phyloP scores from a whole-genome alignment of 2,113 vertebrate genomes.

The Hystrix brachyura region DNA sequence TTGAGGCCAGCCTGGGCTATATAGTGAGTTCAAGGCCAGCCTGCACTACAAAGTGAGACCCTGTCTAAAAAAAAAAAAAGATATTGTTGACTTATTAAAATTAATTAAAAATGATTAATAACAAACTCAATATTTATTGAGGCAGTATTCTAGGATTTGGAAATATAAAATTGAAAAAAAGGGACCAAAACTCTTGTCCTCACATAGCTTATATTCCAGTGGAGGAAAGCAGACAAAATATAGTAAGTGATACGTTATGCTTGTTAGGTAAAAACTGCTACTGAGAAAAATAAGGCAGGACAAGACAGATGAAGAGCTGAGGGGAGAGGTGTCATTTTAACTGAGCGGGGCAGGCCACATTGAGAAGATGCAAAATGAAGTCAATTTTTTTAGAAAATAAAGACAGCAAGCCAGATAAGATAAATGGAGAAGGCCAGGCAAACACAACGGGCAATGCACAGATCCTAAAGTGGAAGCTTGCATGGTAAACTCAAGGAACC shows the following conservation, averaged over 20 bases:
- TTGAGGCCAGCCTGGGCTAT: no score
- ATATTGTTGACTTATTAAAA: background rate
- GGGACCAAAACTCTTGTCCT: background rate
- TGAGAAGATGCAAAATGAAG: background rate
- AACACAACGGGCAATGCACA: background rate
- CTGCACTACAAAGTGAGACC: no score
- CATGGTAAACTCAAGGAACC: background rate
- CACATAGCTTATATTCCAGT: background rate
- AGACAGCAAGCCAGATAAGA: background rate
- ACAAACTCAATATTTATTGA: background rate
- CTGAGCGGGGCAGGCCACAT: background rate
- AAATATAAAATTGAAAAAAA: background rate
- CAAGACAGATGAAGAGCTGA: background rate
- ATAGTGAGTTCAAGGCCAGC: no score
- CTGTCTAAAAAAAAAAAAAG: background rate
- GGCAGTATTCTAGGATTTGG: background rate
- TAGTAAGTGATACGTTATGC: background rate
- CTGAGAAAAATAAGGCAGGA: background rate
- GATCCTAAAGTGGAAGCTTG: background rate
- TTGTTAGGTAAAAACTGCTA: background rate
- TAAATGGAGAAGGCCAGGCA: background rate
- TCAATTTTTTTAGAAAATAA: conserved; percentile 28
- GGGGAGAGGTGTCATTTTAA: background rate
- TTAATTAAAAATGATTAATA: background rate
- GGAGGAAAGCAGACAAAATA: background rate